Evolutionary conservation across 35 echinoderm and acorn worm species (phyloP).

Genomic region (Ophioderma brevispina): DNA sequence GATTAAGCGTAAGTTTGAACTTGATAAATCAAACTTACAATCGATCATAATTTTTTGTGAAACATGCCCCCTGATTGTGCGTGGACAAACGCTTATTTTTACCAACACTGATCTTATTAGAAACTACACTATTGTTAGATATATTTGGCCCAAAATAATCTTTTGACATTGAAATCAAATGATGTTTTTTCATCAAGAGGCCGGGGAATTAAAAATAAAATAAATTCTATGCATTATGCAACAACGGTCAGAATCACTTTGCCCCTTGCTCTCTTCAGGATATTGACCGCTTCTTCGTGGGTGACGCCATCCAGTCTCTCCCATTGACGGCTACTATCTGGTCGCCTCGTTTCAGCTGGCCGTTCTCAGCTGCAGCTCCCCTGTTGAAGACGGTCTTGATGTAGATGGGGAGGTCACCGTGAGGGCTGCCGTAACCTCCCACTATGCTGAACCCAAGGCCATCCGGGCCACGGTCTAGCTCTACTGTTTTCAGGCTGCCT

Average conservation of each 20-base stretch:
- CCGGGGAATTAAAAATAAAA: too few species aligned
- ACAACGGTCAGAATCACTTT: constrained; percentile 69
- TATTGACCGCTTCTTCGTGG: constrained; percentile 79
- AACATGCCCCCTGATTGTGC: too few species aligned
- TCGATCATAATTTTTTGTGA: too few species aligned
- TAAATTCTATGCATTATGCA: too few species aligned
- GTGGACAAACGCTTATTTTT: too few species aligned
- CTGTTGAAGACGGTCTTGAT: constrained; percentile 97
- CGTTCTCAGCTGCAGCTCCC: constrained; percentile 81
- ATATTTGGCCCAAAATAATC: too few species aligned
- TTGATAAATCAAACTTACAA: too few species aligned
- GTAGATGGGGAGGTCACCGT: constrained; percentile 96
- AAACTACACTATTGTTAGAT: too few species aligned
- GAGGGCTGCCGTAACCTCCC: constrained; percentile 86
- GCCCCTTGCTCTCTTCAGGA: constrained; percentile 82
- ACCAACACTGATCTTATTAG: too few species aligned
- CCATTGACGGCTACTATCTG: constrained; percentile 91
- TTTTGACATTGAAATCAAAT: too few species aligned
- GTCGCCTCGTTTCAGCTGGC: constrained; percentile 76
- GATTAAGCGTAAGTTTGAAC: too few species aligned
- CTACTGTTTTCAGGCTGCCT: constrained; percentile 65
- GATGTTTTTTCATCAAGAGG: too few species aligned
- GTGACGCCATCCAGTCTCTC: constrained; percentile 69
- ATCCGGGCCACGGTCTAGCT: constrained; percentile 79
- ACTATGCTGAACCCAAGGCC: constrained; percentile 98